Evolutionary conservation across 2,113 vertebrate species (phyloP).

Genomic region (Turnix velox): DNA sequence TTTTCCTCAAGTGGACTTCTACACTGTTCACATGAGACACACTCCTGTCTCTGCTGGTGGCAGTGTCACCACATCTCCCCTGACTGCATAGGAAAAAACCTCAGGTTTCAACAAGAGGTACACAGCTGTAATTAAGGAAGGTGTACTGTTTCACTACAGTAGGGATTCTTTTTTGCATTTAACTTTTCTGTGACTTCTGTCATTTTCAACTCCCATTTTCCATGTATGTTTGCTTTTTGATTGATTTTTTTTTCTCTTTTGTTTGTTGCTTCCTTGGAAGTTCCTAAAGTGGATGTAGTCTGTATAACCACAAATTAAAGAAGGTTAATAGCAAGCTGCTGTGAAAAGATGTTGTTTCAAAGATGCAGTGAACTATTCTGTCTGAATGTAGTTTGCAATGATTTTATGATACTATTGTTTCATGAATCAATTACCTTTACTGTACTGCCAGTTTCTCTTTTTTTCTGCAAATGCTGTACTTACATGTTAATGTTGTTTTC

Average conservation of each 20-base stretch:
- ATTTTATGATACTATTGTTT: background rate
- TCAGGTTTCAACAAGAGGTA: rapidly evolving
- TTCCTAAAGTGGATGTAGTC: background rate
- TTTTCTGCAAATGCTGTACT: background rate
- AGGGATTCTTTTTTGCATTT: background rate
- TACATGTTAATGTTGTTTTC: background rate
- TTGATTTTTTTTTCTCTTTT: background rate
- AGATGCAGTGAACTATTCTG: background rate
- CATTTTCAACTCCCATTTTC: background rate
- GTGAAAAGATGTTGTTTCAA: background rate
- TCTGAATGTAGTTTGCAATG: background rate
- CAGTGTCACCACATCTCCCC: background rate
- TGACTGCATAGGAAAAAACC: background rate
- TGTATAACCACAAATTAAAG: background rate
- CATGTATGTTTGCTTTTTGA: background rate
- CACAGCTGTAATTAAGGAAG: background rate
- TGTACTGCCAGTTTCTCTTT: background rate
- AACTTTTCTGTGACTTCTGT: background rate
- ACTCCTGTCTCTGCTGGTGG: background rate
- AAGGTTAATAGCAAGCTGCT: background rate
- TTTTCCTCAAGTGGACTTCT: background rate
- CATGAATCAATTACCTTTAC: background rate
- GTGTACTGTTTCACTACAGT: background rate
- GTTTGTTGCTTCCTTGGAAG: background rate
- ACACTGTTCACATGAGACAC: rapidly evolving